Percentiles rank a stretch among this genome's conserved stretches.
phyloP scores from a whole-genome alignment of 1,140 invertebrate species.

The Colletes gigas region DNA sequence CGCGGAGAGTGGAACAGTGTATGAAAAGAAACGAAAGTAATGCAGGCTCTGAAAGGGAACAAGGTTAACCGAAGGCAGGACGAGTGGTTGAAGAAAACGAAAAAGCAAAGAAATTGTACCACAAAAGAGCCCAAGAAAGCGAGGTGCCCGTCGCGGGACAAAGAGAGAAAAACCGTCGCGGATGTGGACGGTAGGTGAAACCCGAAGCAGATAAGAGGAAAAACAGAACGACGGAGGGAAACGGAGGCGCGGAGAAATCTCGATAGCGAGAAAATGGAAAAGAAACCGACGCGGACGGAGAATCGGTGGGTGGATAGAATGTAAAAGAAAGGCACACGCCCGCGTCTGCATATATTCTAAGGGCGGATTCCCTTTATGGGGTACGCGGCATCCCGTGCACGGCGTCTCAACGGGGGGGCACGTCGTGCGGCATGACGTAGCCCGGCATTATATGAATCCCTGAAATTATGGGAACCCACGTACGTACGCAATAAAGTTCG shows the following conservation, averaged over 20 bases:
- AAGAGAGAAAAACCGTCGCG: neutral
- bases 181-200: neutral
- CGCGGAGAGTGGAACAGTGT: no score
- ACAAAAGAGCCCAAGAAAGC: no score
- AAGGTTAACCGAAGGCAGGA: no score
- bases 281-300: neutral
- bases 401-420: slow-evolving; percentile 8
- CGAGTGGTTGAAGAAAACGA: no score
- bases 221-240: neutral
- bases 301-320: neutral
- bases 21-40: no score
- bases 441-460: slow-evolving; percentile 61
- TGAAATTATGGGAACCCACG: slow-evolving; percentile 62
- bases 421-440: slow-evolving; percentile 31
- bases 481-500: slow-evolving; percentile 44
- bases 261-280: neutral
- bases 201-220: slow-evolving; percentile 3
- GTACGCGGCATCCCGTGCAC: slow-evolving; percentile 24
- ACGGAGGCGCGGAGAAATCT: neutral
- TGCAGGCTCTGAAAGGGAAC: no score
- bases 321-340: neutral
- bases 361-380: slow-evolving; percentile 55
- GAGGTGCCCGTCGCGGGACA: no score
- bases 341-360: slow-evolving; percentile 44
- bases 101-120: no score